A percentile compares a stretch with the other conserved stretches of the same genome.
Evolutionary conservation across 2,113 vertebrate genomes (phyloP).

Genomic region (Fukomys damarensis): DNA sequence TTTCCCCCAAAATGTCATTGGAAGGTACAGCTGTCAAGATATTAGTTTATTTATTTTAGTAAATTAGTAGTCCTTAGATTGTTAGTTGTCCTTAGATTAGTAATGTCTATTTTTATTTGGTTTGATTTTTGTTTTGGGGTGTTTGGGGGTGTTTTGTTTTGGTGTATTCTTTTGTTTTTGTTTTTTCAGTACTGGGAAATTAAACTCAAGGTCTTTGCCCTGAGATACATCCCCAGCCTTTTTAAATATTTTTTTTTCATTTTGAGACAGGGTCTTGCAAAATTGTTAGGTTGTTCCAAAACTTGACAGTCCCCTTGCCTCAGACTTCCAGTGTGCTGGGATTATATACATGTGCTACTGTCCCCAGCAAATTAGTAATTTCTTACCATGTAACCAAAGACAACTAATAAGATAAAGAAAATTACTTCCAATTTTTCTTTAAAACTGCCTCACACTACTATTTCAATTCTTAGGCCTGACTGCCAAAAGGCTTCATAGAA

Average conservation of each 20-base stretch:
- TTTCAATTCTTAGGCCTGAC: constrained; percentile 1
- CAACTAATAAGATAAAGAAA: constrained; percentile 33
- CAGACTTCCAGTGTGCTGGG: background rate
- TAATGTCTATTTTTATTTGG: background rate
- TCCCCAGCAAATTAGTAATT: background rate
- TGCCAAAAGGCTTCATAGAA: background rate
- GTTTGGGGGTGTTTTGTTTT: background rate
- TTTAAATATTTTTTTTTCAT: background rate
- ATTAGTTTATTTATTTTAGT: constrained; percentile 49
- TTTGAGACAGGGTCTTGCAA: background rate
- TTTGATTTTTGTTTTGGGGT: background rate
- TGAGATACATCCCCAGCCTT: background rate
- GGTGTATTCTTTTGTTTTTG: background rate
- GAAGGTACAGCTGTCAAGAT: constrained; percentile 13
- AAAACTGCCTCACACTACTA: background rate
- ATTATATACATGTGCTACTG: background rate
- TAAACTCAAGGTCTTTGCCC: background rate
- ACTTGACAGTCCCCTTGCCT: background rate
- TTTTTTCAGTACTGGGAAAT: background rate
- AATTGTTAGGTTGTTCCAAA: background rate
- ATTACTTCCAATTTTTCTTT: constrained; percentile 36
- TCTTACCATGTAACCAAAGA: constrained; percentile 35
- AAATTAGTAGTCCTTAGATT: background rate
- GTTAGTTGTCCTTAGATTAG: background rate
- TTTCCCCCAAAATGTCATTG: background rate